Evolutionary conservation across 2,797 vertebrate species (phyloP), one percentile per base, ranked within the genome.

Genomic region (Cyprinodon diabolis): DNA sequence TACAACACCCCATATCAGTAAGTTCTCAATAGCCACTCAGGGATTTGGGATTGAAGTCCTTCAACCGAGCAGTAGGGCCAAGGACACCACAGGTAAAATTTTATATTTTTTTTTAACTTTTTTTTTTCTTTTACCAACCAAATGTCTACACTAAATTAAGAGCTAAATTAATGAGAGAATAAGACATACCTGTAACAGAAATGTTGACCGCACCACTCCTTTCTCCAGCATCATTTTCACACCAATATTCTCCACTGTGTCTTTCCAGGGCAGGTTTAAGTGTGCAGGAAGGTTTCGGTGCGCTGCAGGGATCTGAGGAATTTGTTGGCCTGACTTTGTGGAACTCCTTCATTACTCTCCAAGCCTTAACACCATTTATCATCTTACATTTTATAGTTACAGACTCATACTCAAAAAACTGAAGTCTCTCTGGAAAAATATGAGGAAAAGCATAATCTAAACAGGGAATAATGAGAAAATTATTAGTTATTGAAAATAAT

Each of bases 351-450:
- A 25, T 57, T 10, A 69, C 68, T 17, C 54, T 69, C 68, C 68
- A 69, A 2, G 13, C 7, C 6, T 17, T 7, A 10, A 11, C 40
- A 23, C 15, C 43, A 0, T 6, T 14, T 0, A 19, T 23, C n/a
- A 10, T 13, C n/a, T 57, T n/a, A 30, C 68, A 69, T 1, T 11
- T 37, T 3, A 69, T 52, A 69, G 68, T 56, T 2, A 69, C 1
- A 3, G 68, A 56, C 35, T 56, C 52, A 1, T 56, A 69, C 43
- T 69, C 68, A 57, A 69, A 47, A 40, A 69, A 69, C 51, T 69
- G 66, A 12, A 67, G 48, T 9, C 66, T 51, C 3, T 35, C 48
- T 6, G 66, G 66, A 67, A 0, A 30, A 37, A 67, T 49, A 2
- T 6, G 10, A 12, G 48, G 66, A 2, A 52, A 35, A 51, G 1